Conservation (phyloP, 92 coral and sea anemone genomes). For the Parazoanthus atlanticus region DNA sequence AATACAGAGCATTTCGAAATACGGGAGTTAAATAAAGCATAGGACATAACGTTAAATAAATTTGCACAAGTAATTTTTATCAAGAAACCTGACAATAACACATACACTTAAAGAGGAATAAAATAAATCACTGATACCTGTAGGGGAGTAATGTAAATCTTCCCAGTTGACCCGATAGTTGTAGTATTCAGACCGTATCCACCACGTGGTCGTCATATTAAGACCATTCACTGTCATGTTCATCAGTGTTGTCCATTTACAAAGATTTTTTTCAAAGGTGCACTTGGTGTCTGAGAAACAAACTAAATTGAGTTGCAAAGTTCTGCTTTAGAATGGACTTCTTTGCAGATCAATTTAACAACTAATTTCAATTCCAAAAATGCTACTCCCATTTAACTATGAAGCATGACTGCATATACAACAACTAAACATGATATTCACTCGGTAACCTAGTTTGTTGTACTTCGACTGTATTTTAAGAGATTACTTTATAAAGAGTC, state of each 20-base stretch:
- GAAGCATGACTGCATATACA: no score
- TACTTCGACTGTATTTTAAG: no score
- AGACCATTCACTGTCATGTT: slow-evolving; percentile 56
- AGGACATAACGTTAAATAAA: no score
- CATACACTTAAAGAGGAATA: not conserved
- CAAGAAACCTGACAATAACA: not conserved
- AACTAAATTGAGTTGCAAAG: not conserved
- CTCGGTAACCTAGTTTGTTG: no score
- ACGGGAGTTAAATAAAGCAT: no score
- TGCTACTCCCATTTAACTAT: no score
- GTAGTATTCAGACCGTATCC: not conserved
- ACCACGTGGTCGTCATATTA: slow-evolving; percentile 65
- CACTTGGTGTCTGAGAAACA: slow-evolving; percentile 50
- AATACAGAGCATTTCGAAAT: no score
- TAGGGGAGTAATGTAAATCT: slow-evolving; percentile 18
- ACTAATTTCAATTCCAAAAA: not conserved
- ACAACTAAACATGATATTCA: no score
- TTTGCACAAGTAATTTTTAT: no score
- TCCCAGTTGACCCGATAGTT: slow-evolving; percentile 7
- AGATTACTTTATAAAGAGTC: no score
- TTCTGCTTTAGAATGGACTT: no score
- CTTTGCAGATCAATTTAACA: not conserved
- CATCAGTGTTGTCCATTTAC: slow-evolving; percentile 57
- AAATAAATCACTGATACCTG: slow-evolving; percentile 4
- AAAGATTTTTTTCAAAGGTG: slow-evolving; percentile 50